These are phyloP conservation scores for Entomyzon cyanotis DNA, from an alignment of 2,113 vertebrate species.

Conservation along the genomic window DNA sequence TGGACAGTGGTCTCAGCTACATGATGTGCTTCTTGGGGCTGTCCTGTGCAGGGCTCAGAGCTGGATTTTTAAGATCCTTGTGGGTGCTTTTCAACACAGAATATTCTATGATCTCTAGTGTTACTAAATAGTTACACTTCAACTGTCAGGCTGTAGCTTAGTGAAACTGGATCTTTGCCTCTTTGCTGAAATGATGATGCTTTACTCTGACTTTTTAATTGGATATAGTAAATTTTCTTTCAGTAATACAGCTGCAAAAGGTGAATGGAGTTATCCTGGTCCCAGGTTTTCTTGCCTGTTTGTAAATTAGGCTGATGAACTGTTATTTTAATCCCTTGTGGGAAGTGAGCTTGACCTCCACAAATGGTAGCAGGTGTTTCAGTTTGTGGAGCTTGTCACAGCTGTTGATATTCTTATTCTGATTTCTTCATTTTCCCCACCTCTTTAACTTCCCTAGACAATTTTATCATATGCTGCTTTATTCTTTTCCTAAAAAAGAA, in stretches of 20 bases:
- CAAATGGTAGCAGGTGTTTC: neutral
- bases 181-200: neutral
- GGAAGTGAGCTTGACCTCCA: neutral
- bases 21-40: neutral
- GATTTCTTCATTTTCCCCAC: neutral
- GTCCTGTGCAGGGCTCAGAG: neutral
- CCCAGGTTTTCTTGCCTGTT: neutral
- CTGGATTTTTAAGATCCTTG: neutral
- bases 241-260: neutral
- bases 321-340: neutral
- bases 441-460: neutral
- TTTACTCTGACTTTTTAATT: neutral
- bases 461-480: neutral
- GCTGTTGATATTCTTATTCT: neutral
- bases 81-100: neutral
- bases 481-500: neutral
- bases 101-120: neutral
- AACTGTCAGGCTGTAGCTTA: neutral
- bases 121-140: neutral
- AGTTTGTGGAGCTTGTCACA: neutral
- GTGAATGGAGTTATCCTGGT: neutral
- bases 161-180: neutral
- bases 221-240: neutral
- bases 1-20: neutral
- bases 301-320: neutral